Conservation (phyloP, 2,113 vertebrate genomes). For the Scopus umbretta region DNA sequence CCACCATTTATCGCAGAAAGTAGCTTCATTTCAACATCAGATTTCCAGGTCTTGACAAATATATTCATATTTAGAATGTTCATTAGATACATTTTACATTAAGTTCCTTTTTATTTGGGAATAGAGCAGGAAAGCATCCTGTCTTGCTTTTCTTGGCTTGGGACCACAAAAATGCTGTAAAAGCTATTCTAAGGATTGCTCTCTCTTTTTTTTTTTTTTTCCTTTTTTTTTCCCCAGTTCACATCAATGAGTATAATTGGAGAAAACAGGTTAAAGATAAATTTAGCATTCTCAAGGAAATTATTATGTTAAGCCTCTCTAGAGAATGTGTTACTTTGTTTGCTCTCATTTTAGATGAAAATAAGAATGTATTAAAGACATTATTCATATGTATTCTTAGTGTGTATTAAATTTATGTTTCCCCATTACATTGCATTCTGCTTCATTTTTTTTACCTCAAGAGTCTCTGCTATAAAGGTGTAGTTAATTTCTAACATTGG, state of each 20-base stretch:
- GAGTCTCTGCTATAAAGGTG: slow-evolving; percentile 13
- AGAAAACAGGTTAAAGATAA: slow-evolving; percentile 47
- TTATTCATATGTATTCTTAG: slow-evolving; percentile 50
- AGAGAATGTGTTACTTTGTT: slow-evolving; percentile 51
- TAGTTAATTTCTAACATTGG: not conserved
- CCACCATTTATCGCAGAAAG: not conserved
- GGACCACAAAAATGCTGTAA: not conserved
- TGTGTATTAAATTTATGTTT: slow-evolving; percentile 48
- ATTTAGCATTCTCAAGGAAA: slow-evolving; percentile 51
- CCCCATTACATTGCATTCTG: not conserved
- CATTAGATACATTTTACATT: not conserved
- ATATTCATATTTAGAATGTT: not conserved
- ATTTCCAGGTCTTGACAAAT: not conserved
- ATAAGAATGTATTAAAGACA: slow-evolving; percentile 53
- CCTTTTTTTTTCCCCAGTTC: not conserved
- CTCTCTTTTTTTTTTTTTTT: not conserved
- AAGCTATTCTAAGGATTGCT: not conserved
- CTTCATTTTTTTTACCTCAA: slow-evolving; percentile 22
- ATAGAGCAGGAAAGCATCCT: not conserved
- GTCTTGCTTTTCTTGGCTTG: not conserved
- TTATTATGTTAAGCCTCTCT: not conserved
- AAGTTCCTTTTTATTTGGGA: not conserved
- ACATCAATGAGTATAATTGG: not conserved
- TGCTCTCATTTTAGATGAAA: slow-evolving; percentile 59
- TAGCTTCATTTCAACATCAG: not conserved